Evolutionary conservation across 2,797 vertebrate genomes (phyloP).

Genomic region (Gymnodraco acuticeps): DNA sequence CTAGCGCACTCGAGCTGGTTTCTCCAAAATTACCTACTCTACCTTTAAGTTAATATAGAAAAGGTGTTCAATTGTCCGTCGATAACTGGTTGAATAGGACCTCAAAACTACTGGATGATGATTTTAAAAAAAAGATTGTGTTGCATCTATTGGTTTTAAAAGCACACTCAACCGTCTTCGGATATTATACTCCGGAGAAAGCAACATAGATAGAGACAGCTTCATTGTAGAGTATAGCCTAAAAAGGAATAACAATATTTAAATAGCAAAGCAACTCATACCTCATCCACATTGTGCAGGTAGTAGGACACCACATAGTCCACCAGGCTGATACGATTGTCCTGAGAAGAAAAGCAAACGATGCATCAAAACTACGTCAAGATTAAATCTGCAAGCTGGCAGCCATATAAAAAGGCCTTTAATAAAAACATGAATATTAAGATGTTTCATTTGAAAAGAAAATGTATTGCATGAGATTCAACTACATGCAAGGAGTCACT

Average conservation of each 20-base stretch:
- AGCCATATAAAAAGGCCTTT: not conserved
- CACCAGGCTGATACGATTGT: constrained; percentile 91
- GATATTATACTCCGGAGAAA: too few species aligned
- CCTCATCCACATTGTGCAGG: constrained; percentile 92
- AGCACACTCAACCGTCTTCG: too few species aligned
- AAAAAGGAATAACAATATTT: not conserved
- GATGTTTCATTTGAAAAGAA: too few species aligned
- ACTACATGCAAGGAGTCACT: too few species aligned
- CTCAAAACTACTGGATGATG: too few species aligned
- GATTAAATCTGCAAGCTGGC: not conserved
- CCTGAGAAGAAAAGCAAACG: constrained; percentile 80
- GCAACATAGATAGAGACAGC: not conserved
- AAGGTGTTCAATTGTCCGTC: not conserved
- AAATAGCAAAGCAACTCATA: constrained; percentile 61
- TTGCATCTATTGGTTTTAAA: not conserved
- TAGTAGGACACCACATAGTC: constrained; percentile 95
- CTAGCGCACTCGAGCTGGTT: too few species aligned
- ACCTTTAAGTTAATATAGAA: not conserved
- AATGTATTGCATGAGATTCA: too few species aligned
- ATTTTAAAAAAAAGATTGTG: too few species aligned
- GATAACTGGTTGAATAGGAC: not conserved
- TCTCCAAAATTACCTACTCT: too few species aligned
- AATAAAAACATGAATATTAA: too few species aligned
- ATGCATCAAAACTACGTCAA: not conserved
- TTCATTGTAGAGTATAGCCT: not conserved